Base-by-base conservation (phyloP, 2,888 invertebrate genomes). In the Dryomyza anilis region DNA sequence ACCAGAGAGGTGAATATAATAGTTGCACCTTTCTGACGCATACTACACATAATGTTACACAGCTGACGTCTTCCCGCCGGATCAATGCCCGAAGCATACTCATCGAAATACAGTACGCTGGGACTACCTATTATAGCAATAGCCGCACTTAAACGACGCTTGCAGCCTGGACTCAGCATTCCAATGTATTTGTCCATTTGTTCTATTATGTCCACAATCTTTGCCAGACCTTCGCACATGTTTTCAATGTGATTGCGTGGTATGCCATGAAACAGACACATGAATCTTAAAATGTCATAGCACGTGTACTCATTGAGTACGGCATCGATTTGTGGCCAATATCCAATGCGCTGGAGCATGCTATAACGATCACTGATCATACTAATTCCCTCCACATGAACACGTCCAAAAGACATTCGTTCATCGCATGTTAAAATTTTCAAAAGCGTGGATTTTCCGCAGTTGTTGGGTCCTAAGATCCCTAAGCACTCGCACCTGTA, bases 31-130 rank as follows among this genome's bases (percentile, higher is more conserved):
- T 61, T 67, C 2, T 59, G 14, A 21, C 67, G 70, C 71, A 76
- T 62, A 3, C 39, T 66, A 12, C 65, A 12, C 2, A 71, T 71
- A 89, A 92, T 82, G 19, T 58, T 65, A 6, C 63, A 69, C 7
- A 76, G 16, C 4, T 61, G 65, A 1, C 71, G 69, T 50, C 68
- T 69, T 2, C 74, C 77, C 12, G 64, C 67, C 5, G 78, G 74
- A 63, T 75, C 75, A 16, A 75, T 60, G 25, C 75, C 75, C 4
- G 66, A 62, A 0, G 74, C 72, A 6, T 67, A 60, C 0, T 74
- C 75, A 60, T 75, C 75, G 10, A 77, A 27, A 16, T 66, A 71
- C 4, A 71, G 45, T 1, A 75, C 16, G 5, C 60, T 1, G 4
- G 75, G 75, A 3, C 63, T 55, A 0, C 69, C 70, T 2, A 77